These are phyloP conservation scores for Apaloderma vittatum DNA, from an alignment of 2,113 vertebrate species.

Conservation along the genomic window DNA sequence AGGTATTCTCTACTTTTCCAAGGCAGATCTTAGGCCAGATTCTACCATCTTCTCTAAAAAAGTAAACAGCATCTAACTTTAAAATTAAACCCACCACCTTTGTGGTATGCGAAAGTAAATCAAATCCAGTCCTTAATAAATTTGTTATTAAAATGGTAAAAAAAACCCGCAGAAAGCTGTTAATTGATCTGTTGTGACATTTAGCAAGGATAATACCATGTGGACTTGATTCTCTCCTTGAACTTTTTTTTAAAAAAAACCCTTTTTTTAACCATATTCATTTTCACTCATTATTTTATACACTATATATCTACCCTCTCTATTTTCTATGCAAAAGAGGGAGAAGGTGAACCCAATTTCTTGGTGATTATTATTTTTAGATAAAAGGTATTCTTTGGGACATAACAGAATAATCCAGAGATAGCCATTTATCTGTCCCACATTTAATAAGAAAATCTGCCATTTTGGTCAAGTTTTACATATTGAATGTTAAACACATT, in stretches of 20 bases:
- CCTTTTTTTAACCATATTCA: background rate
- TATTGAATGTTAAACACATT: constrained; percentile 19
- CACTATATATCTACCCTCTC: background rate
- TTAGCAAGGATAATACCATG: background rate
- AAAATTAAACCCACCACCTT: background rate
- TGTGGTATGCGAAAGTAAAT: background rate
- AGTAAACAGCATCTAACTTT: background rate
- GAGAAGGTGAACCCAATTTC: constrained; percentile 49
- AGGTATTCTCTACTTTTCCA: background rate
- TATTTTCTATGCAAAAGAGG: background rate
- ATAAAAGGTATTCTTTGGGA: constrained; percentile 47
- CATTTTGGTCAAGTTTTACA: constrained; percentile 31
- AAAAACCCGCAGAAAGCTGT: background rate
- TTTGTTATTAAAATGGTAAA: background rate
- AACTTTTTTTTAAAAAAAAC: background rate
- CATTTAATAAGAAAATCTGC: constrained; percentile 27
- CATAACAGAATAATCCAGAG: constrained; percentile 37
- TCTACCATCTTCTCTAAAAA: background rate
- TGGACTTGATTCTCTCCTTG: background rate
- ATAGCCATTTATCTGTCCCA: constrained; percentile 45
- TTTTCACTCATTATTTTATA: background rate
- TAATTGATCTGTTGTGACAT: background rate
- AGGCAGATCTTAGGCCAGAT: background rate
- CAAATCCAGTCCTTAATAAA: background rate
- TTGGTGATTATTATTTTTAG: constrained; percentile 48